A percentile compares a stretch with the other conserved stretches of the same genome.
Evolutionary conservation across 2,888 invertebrate species (phyloP).

Genomic region (Cloeon dipterum): DNA sequence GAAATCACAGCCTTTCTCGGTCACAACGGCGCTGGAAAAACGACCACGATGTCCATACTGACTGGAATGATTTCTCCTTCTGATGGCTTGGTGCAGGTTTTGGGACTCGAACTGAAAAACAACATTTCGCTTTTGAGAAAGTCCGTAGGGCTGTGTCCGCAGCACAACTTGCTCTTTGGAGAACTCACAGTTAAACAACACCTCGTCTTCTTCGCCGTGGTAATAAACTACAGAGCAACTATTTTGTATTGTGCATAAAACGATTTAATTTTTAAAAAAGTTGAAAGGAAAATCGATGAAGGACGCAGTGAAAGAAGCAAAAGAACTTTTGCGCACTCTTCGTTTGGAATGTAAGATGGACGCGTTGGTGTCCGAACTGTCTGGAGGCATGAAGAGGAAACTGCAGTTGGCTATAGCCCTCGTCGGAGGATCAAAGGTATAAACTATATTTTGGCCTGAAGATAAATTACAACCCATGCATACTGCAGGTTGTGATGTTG

Average conservation of each 20-base stretch:
- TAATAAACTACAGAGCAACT: too few species aligned
- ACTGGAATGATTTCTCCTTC: constrained; percentile 42
- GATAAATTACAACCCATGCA: too few species aligned
- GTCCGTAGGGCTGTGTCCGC: constrained; percentile 72
- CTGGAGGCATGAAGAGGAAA: constrained; percentile 86
- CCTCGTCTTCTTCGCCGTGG: constrained; percentile 59
- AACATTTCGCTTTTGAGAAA: constrained; percentile 41
- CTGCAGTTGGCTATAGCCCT: constrained; percentile 63
- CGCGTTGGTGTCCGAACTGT: constrained; percentile 34
- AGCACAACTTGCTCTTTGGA: constrained; percentile 65
- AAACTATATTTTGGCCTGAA: too few species aligned
- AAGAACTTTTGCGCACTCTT: constrained; percentile 31
- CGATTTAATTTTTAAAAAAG: too few species aligned
- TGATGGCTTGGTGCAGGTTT: constrained; percentile 42
- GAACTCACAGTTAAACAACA: constrained; percentile 78
- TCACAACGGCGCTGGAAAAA: constrained; percentile 72
- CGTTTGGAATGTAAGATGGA: constrained; percentile 38
- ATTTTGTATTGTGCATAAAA: too few species aligned
- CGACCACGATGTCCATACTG: constrained; percentile 51
- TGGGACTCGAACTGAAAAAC: constrained; percentile 42
- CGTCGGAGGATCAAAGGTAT: constrained; percentile 44
- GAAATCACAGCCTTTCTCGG: constrained; percentile 74
- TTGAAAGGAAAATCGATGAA: constrained; percentile 16
- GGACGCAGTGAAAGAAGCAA: constrained; percentile 31
- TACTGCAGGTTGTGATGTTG: constrained; percentile 30